Percentiles rank a stretch among this genome's conserved stretches.
Evolutionary conservation across 1,140 invertebrate genomes (phyloP).

Genomic region (Latrodectus geometricus): DNA sequence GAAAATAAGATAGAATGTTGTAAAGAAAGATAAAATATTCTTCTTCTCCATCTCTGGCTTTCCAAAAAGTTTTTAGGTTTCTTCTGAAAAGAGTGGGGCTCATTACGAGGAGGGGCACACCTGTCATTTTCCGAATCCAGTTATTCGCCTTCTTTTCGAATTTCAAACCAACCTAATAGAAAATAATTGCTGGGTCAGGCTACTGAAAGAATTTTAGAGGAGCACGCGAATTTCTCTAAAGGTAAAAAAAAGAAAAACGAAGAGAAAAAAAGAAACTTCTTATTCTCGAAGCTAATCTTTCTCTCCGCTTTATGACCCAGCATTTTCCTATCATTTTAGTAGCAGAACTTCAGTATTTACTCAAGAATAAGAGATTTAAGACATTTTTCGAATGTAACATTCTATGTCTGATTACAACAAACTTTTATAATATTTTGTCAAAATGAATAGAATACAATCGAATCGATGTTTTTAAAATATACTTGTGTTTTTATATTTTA

Average conservation of each 20-base stretch:
- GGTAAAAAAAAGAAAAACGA: neutral
- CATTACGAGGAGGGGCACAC: constrained; percentile 15
- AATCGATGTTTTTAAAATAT: too few relatives aligned
- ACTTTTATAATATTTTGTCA: too few relatives aligned
- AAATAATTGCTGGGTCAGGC: constrained; percentile 47
- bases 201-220: constrained; percentile 1
- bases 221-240: constrained; percentile 38
- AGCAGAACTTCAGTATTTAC: neutral
- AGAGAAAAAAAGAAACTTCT: neutral
- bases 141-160: constrained; percentile 21
- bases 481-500: too few relatives aligned
- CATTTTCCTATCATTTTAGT: neutral
- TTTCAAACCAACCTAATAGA: constrained; percentile 32
- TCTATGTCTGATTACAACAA: too few relatives aligned
- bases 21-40: too few relatives aligned
- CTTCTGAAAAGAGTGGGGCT: neutral
- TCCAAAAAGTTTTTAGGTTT: constrained; percentile 10
- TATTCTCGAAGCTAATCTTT: neutral
- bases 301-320: constrained; percentile 3
- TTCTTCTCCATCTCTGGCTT: neutral
- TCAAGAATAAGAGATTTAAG: neutral
- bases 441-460: too few relatives aligned
- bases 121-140: constrained; percentile 51
- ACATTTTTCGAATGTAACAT: neutral
- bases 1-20: neutral